Percentiles rank a stretch among this genome's conserved stretches.
These are phyloP conservation scores for Hemicentrotus pulcherrimus DNA, from an alignment of 35 echinoderm and acorn worm species.

Conservation along the genomic window DNA sequence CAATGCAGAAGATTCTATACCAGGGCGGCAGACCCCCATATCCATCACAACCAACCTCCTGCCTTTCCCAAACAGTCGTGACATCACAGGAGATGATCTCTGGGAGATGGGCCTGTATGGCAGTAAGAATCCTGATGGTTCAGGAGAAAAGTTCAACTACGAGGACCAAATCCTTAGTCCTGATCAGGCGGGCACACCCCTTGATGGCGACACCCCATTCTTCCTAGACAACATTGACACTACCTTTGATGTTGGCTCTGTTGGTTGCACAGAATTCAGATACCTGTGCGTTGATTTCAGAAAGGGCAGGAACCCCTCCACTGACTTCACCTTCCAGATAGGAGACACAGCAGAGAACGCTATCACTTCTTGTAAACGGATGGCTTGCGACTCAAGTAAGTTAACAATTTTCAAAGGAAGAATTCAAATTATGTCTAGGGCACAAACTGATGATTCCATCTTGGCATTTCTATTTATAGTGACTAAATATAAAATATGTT, in stretches of 20 bases:
- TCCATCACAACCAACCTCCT: conserved; percentile 53
- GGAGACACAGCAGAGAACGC: conserved; percentile 45
- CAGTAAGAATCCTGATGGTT: conserved; percentile 68
- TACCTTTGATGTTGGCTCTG: conserved; percentile 73
- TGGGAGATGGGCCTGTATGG: conserved; percentile 81
- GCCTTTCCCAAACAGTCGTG: conserved; percentile 63
- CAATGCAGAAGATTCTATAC: conserved; percentile 50
- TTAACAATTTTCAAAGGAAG: background rate
- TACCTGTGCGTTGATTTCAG: conserved; percentile 85
- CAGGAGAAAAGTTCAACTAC: conserved; percentile 70
- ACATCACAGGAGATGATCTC: conserved; percentile 57
- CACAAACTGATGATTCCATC: background rate
- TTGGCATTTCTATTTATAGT: background rate
- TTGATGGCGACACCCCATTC: conserved; percentile 49
- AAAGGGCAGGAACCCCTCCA: conserved; percentile 68
- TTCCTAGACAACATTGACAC: conserved; percentile 60
- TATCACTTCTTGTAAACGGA: conserved; percentile 59
- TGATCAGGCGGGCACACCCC: conserved; percentile 58
- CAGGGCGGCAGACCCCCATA: conserved; percentile 59
- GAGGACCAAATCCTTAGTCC: conserved; percentile 76
- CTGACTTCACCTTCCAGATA: conserved; percentile 77
- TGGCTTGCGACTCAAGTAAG: conserved; percentile 81
- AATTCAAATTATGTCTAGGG: background rate
- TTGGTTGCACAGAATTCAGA: conserved; percentile 74
- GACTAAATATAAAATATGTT: background rate